Base-by-base conservation (phyloP, 2,888 invertebrate species). In the Catocala sponsa region DNA sequence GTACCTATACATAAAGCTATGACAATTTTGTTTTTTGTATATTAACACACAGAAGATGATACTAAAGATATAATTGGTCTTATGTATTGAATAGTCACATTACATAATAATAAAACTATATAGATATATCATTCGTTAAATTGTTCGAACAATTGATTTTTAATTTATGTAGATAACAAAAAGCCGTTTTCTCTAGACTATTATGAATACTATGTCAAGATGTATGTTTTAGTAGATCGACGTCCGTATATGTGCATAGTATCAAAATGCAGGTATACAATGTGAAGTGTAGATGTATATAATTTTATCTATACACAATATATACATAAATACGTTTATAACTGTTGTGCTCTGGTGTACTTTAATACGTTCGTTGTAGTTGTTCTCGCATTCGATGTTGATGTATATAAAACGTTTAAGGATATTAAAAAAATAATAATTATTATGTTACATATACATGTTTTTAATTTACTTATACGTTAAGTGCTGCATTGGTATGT, bases 351-450 rank as follows among this genome's bases (percentile, higher is more conserved):
- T 86, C 87, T 79, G 84, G 84, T 86, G 81, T 86, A 88, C 85
- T 84, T 80, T 80, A 82, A 70, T 80, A 81, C 73, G 71, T 80
- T 79, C 72, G 72, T 79, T 81, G 87, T 92, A 91, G 88, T 88
- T 89, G 87, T 90, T 90, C 87, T 82, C 77, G 85, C 79, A 83
- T 87, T 90, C 83, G 80, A 88, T 91, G 92, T 91, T 90, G 86
- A 85, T 93, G 92, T 93, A 92, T 78, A 92, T 91, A 92, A 88
- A 88, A 89, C 86, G 82, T 90, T 90, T 92, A 89, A 89, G 89
- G 85, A 90, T 87, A 90, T 89, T 75, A 79, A 81, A 81, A n/a
- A 78, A 82, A 84, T 83, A 84, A 88, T 87, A 87, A 91, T 87
- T 89, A 91, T 85, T 88, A 90, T 86, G 92, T 92, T 91, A 91